A percentile compares a stretch with the other conserved stretches of the same genome.
These are phyloP conservation scores for Trigoniulus corallinus DNA, from an alignment of 1,140 invertebrate species.

Conservation along the genomic window DNA sequence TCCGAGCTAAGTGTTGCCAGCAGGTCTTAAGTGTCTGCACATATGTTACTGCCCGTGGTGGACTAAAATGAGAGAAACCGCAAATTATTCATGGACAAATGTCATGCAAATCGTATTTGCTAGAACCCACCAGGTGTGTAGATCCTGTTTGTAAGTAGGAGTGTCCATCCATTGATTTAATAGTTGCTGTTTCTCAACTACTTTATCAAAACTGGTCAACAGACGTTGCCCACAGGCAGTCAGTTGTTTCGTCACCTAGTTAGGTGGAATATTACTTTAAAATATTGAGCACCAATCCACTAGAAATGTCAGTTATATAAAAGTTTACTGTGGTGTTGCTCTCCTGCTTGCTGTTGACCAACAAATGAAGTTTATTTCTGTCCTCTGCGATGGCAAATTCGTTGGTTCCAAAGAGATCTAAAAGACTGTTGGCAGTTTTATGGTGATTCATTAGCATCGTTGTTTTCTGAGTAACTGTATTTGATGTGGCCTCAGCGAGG, in stretches of 20 bases:
- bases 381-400: slow-evolving; percentile 7
- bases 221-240: background rate
- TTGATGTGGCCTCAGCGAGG: background rate
- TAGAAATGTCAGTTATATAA: background rate
- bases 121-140: background rate
- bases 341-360: slow-evolving; percentile 8
- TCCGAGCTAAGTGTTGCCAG: slow-evolving; percentile 76
- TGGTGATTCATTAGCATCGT: background rate
- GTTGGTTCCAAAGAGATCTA: background rate
- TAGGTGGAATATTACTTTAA: background rate
- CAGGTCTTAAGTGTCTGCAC: slow-evolving; percentile 66
- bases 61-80: background rate
- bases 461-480: background rate
- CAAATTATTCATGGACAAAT: background rate
- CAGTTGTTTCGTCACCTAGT: slow-evolving; percentile 7
- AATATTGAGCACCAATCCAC: background rate
- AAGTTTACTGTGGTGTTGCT: background rate
- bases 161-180: slow-evolving; percentile 2
- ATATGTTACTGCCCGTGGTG: slow-evolving; percentile 40
- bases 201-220: background rate
- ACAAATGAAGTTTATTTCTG: slow-evolving; percentile 11
- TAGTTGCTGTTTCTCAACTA: slow-evolving; percentile 4
- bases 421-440: background rate
- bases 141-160: background rate
- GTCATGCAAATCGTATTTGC: background rate